Conservation (phyloP, 2,888 invertebrate genomes). For the Xylophagus ater region DNA sequence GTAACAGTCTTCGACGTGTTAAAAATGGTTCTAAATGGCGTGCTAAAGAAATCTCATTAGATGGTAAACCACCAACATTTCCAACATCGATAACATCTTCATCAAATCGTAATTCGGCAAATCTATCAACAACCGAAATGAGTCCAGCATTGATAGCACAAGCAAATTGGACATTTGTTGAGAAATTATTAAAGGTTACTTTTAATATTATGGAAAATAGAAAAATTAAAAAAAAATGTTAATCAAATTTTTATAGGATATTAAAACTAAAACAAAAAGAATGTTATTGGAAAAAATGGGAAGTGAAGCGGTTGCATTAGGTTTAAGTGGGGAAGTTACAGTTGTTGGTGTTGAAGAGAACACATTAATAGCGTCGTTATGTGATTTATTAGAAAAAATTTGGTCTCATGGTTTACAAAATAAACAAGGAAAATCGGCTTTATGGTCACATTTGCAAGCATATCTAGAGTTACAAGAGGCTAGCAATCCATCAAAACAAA, state of each 20-base stretch:
- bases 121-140: slow-evolving; percentile 35
- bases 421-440: slow-evolving; percentile 92
- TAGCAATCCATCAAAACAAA: slow-evolving; percentile 43
- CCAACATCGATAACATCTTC: slow-evolving; percentile 21
- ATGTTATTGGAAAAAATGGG: slow-evolving; percentile 99
- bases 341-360: slow-evolving; percentile 82
- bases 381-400: slow-evolving; percentile 91
- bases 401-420: slow-evolving; percentile 96
- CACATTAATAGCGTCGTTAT: slow-evolving; percentile 93
- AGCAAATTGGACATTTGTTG: slow-evolving; percentile 96
- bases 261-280: slow-evolving; percentile 89
- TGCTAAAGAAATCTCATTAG: slow-evolving; percentile 49
- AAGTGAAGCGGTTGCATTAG: slow-evolving; percentile 87
- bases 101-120: slow-evolving; percentile 33
- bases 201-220: not conserved
- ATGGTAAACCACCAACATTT: slow-evolving; percentile 32
- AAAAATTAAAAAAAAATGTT: slow-evolving; percentile 3
- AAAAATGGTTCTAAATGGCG: slow-evolving; percentile 51
- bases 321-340: slow-evolving; percentile 69
- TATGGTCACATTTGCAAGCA: slow-evolving; percentile 90
- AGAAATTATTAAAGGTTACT: slow-evolving; percentile 82
- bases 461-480: slow-evolving; percentile 76
- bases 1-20: slow-evolving; percentile 48
- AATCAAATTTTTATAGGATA: slow-evolving; percentile 49
- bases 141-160: slow-evolving; percentile 88